Conservation (phyloP, 2,113 vertebrate species). For the Ammodytes marinus region DNA sequence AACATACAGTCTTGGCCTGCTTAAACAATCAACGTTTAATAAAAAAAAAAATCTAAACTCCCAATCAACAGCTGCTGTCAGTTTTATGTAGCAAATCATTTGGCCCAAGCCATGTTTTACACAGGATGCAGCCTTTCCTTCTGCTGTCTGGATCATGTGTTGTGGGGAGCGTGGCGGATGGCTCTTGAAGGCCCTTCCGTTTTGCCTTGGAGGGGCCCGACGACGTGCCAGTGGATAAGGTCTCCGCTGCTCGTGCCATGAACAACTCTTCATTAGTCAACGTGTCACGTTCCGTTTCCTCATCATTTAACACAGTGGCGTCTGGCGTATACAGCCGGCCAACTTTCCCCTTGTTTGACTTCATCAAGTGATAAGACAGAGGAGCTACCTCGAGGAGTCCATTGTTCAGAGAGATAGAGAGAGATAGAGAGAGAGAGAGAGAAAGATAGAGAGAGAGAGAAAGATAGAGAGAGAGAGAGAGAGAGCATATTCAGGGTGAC, state of each 20-base stretch:
- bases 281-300: slow-evolving; percentile 40
- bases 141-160: slow-evolving; percentile 38
- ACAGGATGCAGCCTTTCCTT: not conserved
- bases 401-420: not conserved
- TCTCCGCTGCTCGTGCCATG: slow-evolving; percentile 43
- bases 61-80: slow-evolving; percentile 21
- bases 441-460: slow-evolving; percentile 3
- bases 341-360: slow-evolving; percentile 47
- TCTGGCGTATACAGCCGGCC: slow-evolving; percentile 26
- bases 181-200: slow-evolving; percentile 25
- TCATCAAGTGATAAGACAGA: slow-evolving; percentile 24
- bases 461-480: not conserved
- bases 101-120: slow-evolving; percentile 9
- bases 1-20: slow-evolving; percentile 64
- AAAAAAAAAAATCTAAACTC: slow-evolving; percentile 41
- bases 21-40: slow-evolving; percentile 62
- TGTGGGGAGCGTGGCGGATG: slow-evolving; percentile 27
- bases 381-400: slow-evolving; percentile 18
- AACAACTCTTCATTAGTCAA: slow-evolving; percentile 39
- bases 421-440: not conserved
- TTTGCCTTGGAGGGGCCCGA: not conserved
- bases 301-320: slow-evolving; percentile 34
- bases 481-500: not conserved
- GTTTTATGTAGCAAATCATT: slow-evolving; percentile 22
- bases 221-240: slow-evolving; percentile 30